phyloP scores from a whole-genome alignment of 2,888 invertebrate genomes.

The Caradrina clavipalpis region DNA sequence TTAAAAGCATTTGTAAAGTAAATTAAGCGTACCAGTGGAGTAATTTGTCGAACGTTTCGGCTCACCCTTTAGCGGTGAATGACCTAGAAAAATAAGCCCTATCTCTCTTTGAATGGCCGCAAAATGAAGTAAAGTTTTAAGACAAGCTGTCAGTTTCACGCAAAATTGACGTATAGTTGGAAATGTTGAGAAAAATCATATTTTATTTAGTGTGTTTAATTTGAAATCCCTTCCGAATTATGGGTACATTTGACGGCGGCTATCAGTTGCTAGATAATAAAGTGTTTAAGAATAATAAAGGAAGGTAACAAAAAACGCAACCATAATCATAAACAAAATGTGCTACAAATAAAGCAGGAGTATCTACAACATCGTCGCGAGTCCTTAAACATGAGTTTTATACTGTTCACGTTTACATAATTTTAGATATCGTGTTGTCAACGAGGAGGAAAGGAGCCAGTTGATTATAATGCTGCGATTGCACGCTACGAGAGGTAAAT shows the following conservation, averaged over 20 bases:
- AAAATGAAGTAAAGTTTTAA: conserved; percentile 78
- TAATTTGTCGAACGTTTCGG: conserved; percentile 82
- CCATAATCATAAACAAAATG: conserved; percentile 27
- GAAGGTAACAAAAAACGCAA: conserved; percentile 26
- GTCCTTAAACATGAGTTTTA: conserved; percentile 36
- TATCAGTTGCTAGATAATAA: conserved; percentile 5
- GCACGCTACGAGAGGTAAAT: conserved; percentile 56
- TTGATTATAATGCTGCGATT: conserved; percentile 61
- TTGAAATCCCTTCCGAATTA: conserved; percentile 21
- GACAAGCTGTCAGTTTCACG: conserved; percentile 75
- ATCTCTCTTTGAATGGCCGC: conserved; percentile 66
- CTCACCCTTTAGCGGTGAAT: conserved; percentile 76
- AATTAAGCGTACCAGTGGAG: conserved; percentile 81
- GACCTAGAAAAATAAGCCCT: conserved; percentile 77
- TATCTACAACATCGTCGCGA: conserved; percentile 22
- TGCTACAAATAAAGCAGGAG: conserved; percentile 29
- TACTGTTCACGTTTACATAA: conserved; percentile 52
- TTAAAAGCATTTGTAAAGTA: conserved; percentile 84
- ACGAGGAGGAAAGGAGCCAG: conserved; percentile 62
- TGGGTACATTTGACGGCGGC: not conserved
- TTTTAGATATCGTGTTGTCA: conserved; percentile 58
- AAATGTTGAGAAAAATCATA: conserved; percentile 42
- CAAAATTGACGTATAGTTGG: conserved; percentile 59
- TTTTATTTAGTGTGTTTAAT: conserved; percentile 22
- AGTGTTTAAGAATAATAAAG: conserved; percentile 21